A percentile compares a stretch with the other conserved stretches of the same genome.
Evolutionary conservation across 2,888 invertebrate species (phyloP).

Genomic region (Marronus borbonicus): DNA sequence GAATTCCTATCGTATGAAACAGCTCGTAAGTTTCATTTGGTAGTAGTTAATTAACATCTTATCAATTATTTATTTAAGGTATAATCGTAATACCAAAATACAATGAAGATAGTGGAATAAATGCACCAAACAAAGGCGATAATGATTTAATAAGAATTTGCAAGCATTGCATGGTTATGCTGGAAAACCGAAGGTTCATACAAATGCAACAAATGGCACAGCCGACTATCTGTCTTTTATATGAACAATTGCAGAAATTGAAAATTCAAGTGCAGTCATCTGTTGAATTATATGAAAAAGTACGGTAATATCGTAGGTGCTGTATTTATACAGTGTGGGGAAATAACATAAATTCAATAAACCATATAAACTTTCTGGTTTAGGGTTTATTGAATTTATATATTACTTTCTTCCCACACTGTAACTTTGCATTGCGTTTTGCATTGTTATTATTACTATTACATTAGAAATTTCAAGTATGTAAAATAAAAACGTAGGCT

Average conservation of each 20-base stretch:
- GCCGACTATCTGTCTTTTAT: slow-evolving; percentile 85
- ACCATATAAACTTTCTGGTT: no score
- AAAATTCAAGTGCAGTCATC: slow-evolving; percentile 80
- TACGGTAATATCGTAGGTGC: slow-evolving; percentile 57
- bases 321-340: neutral
- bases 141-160: slow-evolving; percentile 80
- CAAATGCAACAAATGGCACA: slow-evolving; percentile 87
- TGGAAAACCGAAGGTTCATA: slow-evolving; percentile 84
- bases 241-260: slow-evolving; percentile 86
- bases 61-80: slow-evolving; percentile 51
- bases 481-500: no score
- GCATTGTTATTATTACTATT: no score
- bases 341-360: no score
- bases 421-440: no score
- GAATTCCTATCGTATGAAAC: slow-evolving; percentile 84
- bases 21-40: slow-evolving; percentile 77
- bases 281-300: slow-evolving; percentile 79
- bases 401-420: no score
- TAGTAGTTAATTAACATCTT: slow-evolving; percentile 50
- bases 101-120: slow-evolving; percentile 38
- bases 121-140: slow-evolving; percentile 56
- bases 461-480: no score
- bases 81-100: slow-evolving; percentile 55
- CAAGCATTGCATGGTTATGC: slow-evolving; percentile 84
- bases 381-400: no score